Evolutionary conservation across 2,888 invertebrate species (phyloP), one percentile per base, ranked within the genome.

Genomic region (Epistrophe eligans): DNA sequence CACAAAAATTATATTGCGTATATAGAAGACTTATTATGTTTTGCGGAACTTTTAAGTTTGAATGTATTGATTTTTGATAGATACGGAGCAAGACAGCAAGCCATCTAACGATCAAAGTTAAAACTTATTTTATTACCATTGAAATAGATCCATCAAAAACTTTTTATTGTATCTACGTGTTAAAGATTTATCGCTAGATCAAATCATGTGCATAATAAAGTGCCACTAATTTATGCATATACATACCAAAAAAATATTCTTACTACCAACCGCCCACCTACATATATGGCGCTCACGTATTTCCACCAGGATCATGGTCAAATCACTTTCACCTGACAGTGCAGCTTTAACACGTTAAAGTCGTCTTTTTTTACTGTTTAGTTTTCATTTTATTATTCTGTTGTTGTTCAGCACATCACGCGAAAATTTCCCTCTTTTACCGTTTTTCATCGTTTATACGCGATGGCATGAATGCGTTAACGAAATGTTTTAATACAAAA

Each of bases 221-320:
- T 35, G 35, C 35, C 8, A 6, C 35, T 35, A 8, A 35, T 35
- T 35, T 45, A 45, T 52, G 24, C 19, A 8, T n/a, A 15, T n/a
- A 17, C 11, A 0, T n/a, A n/a, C n/a, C n/a, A n/a, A n/a, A 35
- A 74, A 55, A 62, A 6, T 7, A 38, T 40, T 55, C 8, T 50
- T 50, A 48, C 32, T 45, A 19, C n/a, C n/a, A 8, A 1, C n/a
- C 40, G 40, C 0, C 28, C 67, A 45, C 60, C 45, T 40, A 55
- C 77, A 55, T 17, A 43, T 67, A 76, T 70, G 77, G 50, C 67
- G 81, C 62, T 85, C 84, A 85, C 84, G 84, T 81, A 85, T 81
- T 81, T 85, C 81, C 60, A 77, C 84, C 81, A 85, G 84, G 84
- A 85, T 85, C 85, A 82, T 85, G 85, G 85, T 82, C 85, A 85